Base-by-base conservation (phyloP, 2,888 invertebrate genomes). In the Phoenoteleia sp. region DNA sequence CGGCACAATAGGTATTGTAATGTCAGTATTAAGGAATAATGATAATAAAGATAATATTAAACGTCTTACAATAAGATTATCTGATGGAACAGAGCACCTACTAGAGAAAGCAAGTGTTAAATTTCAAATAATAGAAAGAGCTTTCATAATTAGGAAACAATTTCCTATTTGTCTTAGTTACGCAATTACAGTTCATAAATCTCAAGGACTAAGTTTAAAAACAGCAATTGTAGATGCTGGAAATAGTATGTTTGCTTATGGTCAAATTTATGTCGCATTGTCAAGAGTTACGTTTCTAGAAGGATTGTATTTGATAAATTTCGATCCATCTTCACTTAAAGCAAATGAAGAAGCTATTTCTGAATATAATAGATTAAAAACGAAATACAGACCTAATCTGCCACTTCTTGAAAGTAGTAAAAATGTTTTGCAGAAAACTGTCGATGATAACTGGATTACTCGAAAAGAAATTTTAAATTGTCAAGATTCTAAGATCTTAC, bases 1-100 rank as follows among this genome's bases (percentile, higher is more conserved):
- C 80, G 89, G 89, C 36, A 72, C 89, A 0, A 89, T 90, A 6
- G 88, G 84, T 21, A 76, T 36, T 6, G 67, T 89, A n/a, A 45
- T 42, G 5, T 64, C 27, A 7, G 23, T 64, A n/a, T 17, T 13
- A 27, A 23, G 45, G 17, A 33, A 27, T 47, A 64, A 27, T 45
- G 39, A 67, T n/a, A 52, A 67, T 36, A 36, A 67, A 42, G 4
- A 47, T 19, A 47, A 47, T 4, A 47, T 47, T 19, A 19, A 7
- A 47, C 17, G n/a, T 19, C 17, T 47, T 47, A 7, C 47, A 47
- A 47, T 47, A 3, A 47, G 19, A 19, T 47, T 47, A 19, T 17
- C 47, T 19, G 21, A 47, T n/a, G 54, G 54, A 27, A 23, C 33
- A 29, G 64, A 81, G 29, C 79, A 85, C 69, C 58, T 69, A 9